Conservation (phyloP, 2,113 vertebrate species). For the Anarhynchus alexandrinus region DNA sequence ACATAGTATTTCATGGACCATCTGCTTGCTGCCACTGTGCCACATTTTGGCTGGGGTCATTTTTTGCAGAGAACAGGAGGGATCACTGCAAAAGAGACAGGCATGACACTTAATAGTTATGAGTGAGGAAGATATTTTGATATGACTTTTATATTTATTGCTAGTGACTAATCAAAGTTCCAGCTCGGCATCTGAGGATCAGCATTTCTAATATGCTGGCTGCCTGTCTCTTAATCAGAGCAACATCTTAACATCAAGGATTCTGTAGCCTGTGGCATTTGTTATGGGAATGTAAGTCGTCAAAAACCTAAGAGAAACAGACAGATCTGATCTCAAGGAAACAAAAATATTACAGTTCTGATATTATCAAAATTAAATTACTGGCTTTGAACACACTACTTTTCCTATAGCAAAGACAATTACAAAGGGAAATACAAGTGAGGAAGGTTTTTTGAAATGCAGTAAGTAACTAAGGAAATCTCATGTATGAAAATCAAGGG, state of each 20-base stretch:
- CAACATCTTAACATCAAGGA: neutral
- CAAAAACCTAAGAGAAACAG: neutral
- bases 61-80: neutral
- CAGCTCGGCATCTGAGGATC: neutral
- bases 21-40: neutral
- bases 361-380: neutral
- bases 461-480: neutral
- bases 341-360: neutral
- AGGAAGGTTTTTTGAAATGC: neutral
- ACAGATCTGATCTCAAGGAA: neutral
- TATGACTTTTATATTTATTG: constrained; percentile 33
- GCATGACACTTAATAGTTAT: constrained; percentile 14
- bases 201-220: constrained; percentile 30
- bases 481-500: neutral
- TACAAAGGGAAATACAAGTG: neutral
- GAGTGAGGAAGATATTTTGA: neutral
- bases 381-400: neutral
- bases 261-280: neutral
- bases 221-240: neutral
- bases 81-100: neutral
- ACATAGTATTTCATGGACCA: neutral
- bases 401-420: neutral
- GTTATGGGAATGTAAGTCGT: neutral
- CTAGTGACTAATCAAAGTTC: constrained; percentile 42
- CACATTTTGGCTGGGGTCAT: neutral